Base-by-base conservation (phyloP, 2,113 vertebrate species). In the Tursiops truncatus region DNA sequence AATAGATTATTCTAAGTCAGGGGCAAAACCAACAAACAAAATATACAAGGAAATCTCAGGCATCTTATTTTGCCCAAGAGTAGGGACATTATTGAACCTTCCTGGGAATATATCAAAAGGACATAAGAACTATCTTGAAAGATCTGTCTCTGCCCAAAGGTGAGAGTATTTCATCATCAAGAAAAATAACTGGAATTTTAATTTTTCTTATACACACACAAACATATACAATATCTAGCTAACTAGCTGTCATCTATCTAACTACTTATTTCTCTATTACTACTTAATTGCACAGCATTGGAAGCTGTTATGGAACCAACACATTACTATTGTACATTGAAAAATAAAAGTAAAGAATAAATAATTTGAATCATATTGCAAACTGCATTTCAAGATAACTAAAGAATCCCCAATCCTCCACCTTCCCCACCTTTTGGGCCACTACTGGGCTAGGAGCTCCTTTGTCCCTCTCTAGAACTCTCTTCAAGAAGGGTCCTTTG, bases 371-470 rank as follows among this genome's bases (percentile, higher is more conserved):
- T 87, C 3, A 25, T 17, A 65, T 74, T 63, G 38, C 21, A 83
- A 73, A 50, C 0, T 56, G 2, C 65, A 36, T 60, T 73, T 84
- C 6, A 83, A 26, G 4, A 0, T 60, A 83, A 36, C 28, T 65
- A 20, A 76, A 80, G 23, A 50, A 23, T 31, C 4, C 90, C 91
- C 95, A 96, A 28, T 70, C 89, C 85, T 95, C 91, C 88, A 15
- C 96, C 96, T 92, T 95, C 97, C 92, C 96, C 94, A 53, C 33
- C 80, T 53, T 76, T 47, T 44, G 97, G 97, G 97, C 65, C 94
- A 91, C 92, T 87, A 1, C 82, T 93, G 89, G 95, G 90, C 94
- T 96, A 96, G 92, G 56, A 65, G n/a, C 93, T 76, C 82, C 53
- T 93, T 63, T 47, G 62, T 79, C 95, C 82, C 62, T 91, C 90